phyloP scores from a whole-genome alignment of 2,888 invertebrate species.

The Macrophya annulata region DNA sequence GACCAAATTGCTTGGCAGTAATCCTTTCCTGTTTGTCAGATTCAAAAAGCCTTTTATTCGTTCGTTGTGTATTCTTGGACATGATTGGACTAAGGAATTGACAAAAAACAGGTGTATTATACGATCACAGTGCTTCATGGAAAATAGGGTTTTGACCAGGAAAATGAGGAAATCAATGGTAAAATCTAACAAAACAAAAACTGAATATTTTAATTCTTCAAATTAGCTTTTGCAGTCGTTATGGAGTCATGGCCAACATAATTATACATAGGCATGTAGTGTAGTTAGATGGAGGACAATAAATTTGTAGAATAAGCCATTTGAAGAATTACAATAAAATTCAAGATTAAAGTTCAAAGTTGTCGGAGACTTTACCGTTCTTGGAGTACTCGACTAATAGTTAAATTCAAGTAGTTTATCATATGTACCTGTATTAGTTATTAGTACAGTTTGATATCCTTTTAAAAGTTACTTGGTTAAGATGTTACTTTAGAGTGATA shows the following conservation, averaged over 20 bases:
- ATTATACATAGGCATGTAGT: neutral
- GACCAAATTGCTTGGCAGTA: neutral
- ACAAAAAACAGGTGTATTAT: neutral
- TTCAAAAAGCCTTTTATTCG: neutral
- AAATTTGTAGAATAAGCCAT: neutral
- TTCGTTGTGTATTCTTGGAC: slow-evolving; percentile 12
- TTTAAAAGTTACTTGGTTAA: neutral
- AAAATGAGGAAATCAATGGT: neutral
- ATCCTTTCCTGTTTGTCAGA: neutral
- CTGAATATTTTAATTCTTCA: neutral
- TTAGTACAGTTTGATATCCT: neutral
- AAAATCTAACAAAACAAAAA: neutral
- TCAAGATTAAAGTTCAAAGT: neutral
- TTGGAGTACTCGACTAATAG: neutral
- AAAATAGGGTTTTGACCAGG: neutral
- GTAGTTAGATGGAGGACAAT: neutral
- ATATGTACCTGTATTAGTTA: neutral
- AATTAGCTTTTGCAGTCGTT: neutral
- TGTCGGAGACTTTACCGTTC: neutral
- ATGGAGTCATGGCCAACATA: slow-evolving; percentile 36
- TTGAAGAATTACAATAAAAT: neutral
- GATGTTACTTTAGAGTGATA: neutral
- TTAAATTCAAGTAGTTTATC: neutral
- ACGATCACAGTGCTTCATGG: neutral
- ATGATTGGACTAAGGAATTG: slow-evolving; percentile 8